phyloP scores from a whole-genome alignment of 2,113 vertebrate genomes.

The Capricornis sumatraensis region DNA sequence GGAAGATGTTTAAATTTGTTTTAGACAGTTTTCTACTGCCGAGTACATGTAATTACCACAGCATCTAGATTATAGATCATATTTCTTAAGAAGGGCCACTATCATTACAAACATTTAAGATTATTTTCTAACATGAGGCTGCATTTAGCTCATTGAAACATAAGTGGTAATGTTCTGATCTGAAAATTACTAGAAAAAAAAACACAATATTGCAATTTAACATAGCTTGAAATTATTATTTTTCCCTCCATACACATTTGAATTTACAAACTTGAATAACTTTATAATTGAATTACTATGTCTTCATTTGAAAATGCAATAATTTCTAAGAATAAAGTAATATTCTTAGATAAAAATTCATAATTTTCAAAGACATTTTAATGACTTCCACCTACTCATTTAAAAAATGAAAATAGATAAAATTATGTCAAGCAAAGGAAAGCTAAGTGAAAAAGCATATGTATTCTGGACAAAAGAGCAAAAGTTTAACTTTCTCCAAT shows the following conservation, averaged over 20 bases:
- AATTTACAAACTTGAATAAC: not conserved
- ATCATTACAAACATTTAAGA: not conserved
- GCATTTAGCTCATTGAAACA: not conserved
- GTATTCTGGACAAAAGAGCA: not conserved
- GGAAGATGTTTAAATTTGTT: not conserved
- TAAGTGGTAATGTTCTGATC: not conserved
- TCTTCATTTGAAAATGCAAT: not conserved
- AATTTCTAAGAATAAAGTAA: not conserved
- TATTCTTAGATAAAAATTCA: not conserved
- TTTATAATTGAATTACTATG: not conserved
- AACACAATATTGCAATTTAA: not conserved
- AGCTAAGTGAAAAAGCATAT: not conserved
- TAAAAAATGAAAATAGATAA: not conserved
- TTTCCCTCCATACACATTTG: not conserved
- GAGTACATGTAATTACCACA: not conserved
- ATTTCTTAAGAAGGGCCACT: not conserved
- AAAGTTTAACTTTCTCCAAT: not conserved
- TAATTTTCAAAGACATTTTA: not conserved
- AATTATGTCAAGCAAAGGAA: not conserved
- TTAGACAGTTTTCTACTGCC: not conserved
- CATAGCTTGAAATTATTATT: not conserved
- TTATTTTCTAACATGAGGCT: not conserved
- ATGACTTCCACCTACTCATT: accelerated
- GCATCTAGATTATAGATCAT: not conserved
- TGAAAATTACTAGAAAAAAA: not conserved